phyloP scores from a whole-genome alignment of 2,797 vertebrate species.

The Xiphophorus birchmanni region DNA sequence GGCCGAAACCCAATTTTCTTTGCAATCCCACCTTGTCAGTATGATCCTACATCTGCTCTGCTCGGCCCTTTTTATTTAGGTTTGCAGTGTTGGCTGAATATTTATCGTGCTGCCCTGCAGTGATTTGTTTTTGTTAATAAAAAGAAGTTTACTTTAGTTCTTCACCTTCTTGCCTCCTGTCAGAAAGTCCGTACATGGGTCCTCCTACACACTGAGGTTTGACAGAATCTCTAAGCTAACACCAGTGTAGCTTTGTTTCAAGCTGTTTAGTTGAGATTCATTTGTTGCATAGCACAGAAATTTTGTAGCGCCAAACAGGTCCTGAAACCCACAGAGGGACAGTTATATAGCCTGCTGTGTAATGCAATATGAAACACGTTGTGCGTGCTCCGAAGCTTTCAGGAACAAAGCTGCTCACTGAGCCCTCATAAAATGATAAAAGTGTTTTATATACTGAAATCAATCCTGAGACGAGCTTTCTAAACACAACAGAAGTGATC shows the following conservation, averaged over 20 bases:
- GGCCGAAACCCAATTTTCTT: neutral
- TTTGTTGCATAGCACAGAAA: conserved; percentile 58
- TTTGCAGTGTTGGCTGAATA: neutral
- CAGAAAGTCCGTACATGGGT: neutral
- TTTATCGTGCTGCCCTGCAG: neutral
- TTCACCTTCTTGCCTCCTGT: neutral
- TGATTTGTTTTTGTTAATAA: neutral
- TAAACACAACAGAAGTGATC: conserved; percentile 41
- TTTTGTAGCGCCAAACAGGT: conserved; percentile 56
- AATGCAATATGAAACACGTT: conserved; percentile 73
- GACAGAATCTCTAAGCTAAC: conserved; percentile 53
- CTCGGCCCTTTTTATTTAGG: neutral
- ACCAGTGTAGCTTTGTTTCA: conserved; percentile 66
- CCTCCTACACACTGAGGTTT: conserved; percentile 18
- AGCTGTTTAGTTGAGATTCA: conserved; percentile 61
- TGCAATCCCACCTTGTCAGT: conserved; percentile 1
- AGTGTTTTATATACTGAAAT: conserved; percentile 52
- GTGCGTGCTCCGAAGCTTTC: conserved; percentile 59
- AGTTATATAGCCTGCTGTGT: conserved; percentile 51
- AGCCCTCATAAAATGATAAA: conserved; percentile 66
- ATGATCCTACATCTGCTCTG: neutral
- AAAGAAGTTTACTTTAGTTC: conserved; percentile 1
- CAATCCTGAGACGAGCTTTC: conserved; percentile 43
- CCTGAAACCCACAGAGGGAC: conserved; percentile 59
- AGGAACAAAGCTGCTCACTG: conserved; percentile 63